These are phyloP conservation scores for Polypedilum pembai DNA, from an alignment of 1,140 invertebrate genomes.

Conservation along the genomic window DNA sequence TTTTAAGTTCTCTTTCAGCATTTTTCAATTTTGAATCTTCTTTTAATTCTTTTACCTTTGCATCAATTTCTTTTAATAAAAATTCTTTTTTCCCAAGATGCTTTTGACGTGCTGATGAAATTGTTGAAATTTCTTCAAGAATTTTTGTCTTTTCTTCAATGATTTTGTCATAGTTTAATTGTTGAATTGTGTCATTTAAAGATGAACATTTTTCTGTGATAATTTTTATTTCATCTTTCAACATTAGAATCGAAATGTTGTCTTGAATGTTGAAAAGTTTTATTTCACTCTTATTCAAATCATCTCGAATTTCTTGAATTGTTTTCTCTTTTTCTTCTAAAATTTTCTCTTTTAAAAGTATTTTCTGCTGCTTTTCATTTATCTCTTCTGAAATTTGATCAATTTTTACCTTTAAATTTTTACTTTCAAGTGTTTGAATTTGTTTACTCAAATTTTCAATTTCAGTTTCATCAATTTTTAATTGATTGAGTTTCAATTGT, in stretches of 20 bases:
- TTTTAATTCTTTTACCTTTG: constrained; percentile 45
- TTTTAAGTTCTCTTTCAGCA: constrained; percentile 52
- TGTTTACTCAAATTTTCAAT: not conserved
- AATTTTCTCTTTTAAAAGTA: constrained; percentile 31
- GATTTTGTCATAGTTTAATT: constrained; percentile 46
- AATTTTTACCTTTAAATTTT: not conserved
- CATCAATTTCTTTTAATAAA: constrained; percentile 40
- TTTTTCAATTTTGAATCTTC: constrained; percentile 50
- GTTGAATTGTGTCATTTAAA: constrained; percentile 45
- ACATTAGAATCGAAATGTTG: constrained; percentile 56
- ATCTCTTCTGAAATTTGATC: not conserved
- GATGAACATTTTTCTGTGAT: constrained; percentile 42
- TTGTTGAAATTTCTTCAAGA: constrained; percentile 37
- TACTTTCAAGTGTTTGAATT: not conserved
- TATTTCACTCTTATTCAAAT: constrained; percentile 59
- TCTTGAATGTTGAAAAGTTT: constrained; percentile 64
- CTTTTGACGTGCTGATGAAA: constrained; percentile 45
- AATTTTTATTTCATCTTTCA: constrained; percentile 46
- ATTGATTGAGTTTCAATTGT: constrained; percentile 29
- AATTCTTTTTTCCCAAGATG: constrained; percentile 41
- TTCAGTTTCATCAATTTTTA: constrained; percentile 30
- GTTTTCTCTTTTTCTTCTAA: constrained; percentile 29
- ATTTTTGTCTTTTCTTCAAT: constrained; percentile 43
- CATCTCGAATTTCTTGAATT: constrained; percentile 48
- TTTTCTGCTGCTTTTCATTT: constrained; percentile 29